Evolutionary conservation across 1,140 invertebrate genomes (phyloP), one percentile per base, ranked within the genome.

Genomic region (Procambarus clarkii): DNA sequence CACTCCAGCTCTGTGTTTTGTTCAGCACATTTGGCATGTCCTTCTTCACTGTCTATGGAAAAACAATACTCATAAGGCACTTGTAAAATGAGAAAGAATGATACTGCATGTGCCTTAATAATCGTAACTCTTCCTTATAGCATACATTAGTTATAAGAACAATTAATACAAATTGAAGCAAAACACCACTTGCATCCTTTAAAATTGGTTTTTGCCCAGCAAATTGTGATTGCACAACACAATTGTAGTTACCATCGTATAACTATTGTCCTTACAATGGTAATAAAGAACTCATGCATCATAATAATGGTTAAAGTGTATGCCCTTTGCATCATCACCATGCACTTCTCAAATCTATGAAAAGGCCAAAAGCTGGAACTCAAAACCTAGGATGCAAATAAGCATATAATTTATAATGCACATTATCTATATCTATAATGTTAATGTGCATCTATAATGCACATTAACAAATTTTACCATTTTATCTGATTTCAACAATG

Each of bases 1-100:
- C 89, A 86, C 83, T 91, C 89, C 89, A 91, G 48, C 82, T 91
- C 60, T 91, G 89, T 8, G 89, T 91, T 76, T 91, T 91, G 64
- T 91, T 91, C n/a, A 91, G 77, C 3, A 44, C 60, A 15, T 69
- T 48, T 76, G 89, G 83, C 50, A 91, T 84, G 21, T 91, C 89
- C 83, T 86, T 91, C 77, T 91, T 91, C 58, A 86, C 89, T 13
- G 74, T 83, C 89, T 91, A 64, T 8, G 76, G 44, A 77, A 80
- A 21, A 79, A 71, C 21, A 21, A 34, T 11, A 58, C 54, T 9
- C 13, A 13, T 58, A 58, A 58, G 54, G 54, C 7, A 9, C 13
- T 58, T 58, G 13, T 58, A 58, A 8, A 58, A 58, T 58, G 13
- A 9, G 13, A 34, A 34, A 34, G 34, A 34, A 34, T 34, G 34